Evolutionary conservation across 2,888 invertebrate species (phyloP).

Genomic region (Drosophila helvetica): DNA sequence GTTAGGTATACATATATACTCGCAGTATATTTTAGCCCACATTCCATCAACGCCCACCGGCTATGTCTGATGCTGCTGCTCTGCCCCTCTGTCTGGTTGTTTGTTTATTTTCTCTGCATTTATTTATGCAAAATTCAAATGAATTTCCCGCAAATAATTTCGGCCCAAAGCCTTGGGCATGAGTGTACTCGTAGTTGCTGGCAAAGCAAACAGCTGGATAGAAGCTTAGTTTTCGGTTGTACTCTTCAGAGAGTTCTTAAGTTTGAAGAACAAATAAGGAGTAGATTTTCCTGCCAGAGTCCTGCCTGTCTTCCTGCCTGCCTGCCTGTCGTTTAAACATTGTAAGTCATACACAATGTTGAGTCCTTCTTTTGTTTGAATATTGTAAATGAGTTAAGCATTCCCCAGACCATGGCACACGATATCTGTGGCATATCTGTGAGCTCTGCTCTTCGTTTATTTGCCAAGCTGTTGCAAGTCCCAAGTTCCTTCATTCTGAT

Average conservation of each 20-base stretch:
- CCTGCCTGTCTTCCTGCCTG: not conserved
- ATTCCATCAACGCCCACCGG: constrained; percentile 45
- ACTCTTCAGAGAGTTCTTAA: constrained; percentile 24
- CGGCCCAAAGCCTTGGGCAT: constrained; percentile 23
- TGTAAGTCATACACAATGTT: constrained; percentile 70
- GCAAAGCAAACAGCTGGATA: constrained; percentile 40
- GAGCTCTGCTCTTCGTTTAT: not conserved
- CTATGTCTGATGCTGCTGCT: constrained; percentile 10
- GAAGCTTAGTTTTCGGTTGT: not conserved
- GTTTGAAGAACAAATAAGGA: constrained; percentile 28
- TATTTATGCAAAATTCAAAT: constrained; percentile 67
- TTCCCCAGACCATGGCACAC: not conserved
- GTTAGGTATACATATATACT: constrained; percentile 37
- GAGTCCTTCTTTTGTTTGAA: constrained; percentile 29
- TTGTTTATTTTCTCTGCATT: constrained; percentile 56
- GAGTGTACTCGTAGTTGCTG: constrained; percentile 13
- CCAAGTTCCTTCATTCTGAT: not conserved
- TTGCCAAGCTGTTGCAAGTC: not conserved
- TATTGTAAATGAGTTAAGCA: constrained; percentile 56
- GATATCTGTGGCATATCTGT: not conserved
- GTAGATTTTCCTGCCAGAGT: not conserved
- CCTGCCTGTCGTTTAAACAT: constrained; percentile 50
- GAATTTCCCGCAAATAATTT: constrained; percentile 46
- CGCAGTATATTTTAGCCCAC: constrained; percentile 26
- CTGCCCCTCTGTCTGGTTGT: constrained; percentile 9